Evolutionary conservation across 2,888 invertebrate species (phyloP), one percentile per base, ranked within the genome.

Genomic region (Desoria tigrina): DNA sequence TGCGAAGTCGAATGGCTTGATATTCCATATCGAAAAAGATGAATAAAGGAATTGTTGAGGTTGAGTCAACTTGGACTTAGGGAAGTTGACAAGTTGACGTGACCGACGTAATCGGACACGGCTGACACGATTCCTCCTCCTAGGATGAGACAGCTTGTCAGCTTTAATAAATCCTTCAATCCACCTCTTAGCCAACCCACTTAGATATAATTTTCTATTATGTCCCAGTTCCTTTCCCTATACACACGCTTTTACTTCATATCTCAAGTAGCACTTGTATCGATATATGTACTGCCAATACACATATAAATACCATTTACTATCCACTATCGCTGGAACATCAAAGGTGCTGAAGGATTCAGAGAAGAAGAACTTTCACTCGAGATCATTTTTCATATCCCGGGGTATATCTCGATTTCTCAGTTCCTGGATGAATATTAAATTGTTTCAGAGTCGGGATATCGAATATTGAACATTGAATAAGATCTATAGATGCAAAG

Each of bases 1-100:
- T 71, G 2, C 68, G 65, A n/a, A 71, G 68, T 55, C 71, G 68
- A 50, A 68, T 68, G 66, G 67, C 71, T 64, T 71, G 68, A 68
- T 71, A 71, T 63, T 71, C 71, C 71, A 71, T 71, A 57, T 63
- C 71, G 68, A 71, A 68, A 60, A 68, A 65, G 62, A 71, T 68
- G 61, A 68, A 65, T 53, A 68, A 58, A 65, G 68, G 68, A 65
- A 62, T 57, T 58, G 65, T 68, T 57, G 42, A 59, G 56, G 63
- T 27, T 54, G 54, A 32, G 26, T 32, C n/a, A 32, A 51, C 24
- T 51, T 11, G 51, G 14, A 24, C 18, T 54, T 6, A 28, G 28
- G 32, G 6, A 54, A 26, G 59, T 63, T 60, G 66, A 67, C 66
- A 63, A 63, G 64, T 68, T 64, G 67, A 64, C 61, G 63, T 68